Evolutionary conservation across 2,113 vertebrate species (phyloP).

Genomic region (Theristicus caerulescens): DNA sequence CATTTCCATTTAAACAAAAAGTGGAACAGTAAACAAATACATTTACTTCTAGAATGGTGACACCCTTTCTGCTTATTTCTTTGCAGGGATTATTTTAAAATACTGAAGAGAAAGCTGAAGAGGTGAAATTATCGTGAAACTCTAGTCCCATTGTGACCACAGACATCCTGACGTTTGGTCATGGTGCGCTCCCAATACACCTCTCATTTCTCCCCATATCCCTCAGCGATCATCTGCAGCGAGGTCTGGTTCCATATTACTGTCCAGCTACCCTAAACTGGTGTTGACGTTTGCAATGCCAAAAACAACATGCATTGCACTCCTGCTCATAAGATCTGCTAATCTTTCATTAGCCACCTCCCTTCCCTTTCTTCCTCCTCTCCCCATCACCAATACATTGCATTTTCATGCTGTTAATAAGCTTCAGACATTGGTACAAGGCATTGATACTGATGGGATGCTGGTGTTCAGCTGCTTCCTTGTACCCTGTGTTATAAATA

Average conservation of each 20-base stretch:
- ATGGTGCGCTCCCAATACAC: rapidly evolving
- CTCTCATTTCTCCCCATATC: not conserved
- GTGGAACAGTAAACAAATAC: not conserved
- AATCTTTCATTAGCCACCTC: not conserved
- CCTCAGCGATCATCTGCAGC: not conserved
- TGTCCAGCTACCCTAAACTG: not conserved
- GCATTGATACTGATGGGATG: not conserved
- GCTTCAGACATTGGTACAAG: not conserved
- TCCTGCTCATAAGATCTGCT: not conserved
- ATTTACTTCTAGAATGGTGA: not conserved
- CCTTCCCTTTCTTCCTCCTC: not conserved
- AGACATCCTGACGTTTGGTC: not conserved
- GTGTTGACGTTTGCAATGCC: rapidly evolving
- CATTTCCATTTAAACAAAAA: not conserved
- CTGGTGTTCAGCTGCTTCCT: not conserved
- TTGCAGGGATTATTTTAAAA: not conserved
- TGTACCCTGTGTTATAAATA: not conserved
- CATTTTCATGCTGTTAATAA: not conserved
- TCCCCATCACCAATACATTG: not conserved
- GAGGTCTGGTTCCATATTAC: not conserved
- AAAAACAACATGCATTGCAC: not conserved
- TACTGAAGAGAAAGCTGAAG: not conserved
- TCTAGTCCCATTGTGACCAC: not conserved
- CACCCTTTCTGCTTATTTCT: not conserved
- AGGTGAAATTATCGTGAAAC: not conserved